A percentile compares a stretch with the other conserved stretches of the same genome.
Evolutionary conservation across 2,888 invertebrate species (phyloP).

Genomic region (Dinocampus coccinellae): DNA sequence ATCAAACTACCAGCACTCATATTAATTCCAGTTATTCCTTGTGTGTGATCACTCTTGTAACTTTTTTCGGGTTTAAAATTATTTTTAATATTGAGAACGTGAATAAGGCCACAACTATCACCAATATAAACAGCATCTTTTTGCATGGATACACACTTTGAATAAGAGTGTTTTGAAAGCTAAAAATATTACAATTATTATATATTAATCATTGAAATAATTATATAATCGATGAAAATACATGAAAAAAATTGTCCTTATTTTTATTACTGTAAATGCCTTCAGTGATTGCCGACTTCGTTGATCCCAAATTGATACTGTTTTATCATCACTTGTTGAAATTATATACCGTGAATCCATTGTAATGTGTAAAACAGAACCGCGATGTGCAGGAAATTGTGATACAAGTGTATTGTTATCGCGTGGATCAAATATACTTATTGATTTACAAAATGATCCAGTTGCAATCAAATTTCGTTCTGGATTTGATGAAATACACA

Average conservation of each 20-base stretch:
- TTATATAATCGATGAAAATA: not conserved
- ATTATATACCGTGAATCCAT: constrained; percentile 71
- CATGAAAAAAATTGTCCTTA: not conserved
- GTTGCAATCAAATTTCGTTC: constrained; percentile 71
- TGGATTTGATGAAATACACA: constrained; percentile 70
- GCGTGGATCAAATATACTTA: constrained; percentile 72
- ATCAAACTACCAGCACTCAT: constrained; percentile 61
- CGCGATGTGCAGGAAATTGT: constrained; percentile 71
- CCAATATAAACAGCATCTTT: constrained; percentile 57
- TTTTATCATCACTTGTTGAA: constrained; percentile 74
- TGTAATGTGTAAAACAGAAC: constrained; percentile 70
- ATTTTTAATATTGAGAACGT: constrained; percentile 57
- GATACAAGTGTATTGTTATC: constrained; percentile 67
- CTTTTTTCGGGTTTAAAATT: constrained; percentile 56
- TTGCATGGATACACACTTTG: constrained; percentile 60
- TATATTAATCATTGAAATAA: not conserved
- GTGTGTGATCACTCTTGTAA: constrained; percentile 57
- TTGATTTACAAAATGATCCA: constrained; percentile 73
- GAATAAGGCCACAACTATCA: constrained; percentile 57
- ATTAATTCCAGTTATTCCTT: constrained; percentile 62
- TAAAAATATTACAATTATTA: constrained; percentile 37
- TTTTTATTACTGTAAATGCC: constrained; percentile 52
- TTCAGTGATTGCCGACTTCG: constrained; percentile 70
- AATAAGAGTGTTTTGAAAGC: constrained; percentile 60
- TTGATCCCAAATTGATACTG: constrained; percentile 73